These are phyloP conservation scores for Rhinogobio ventralis DNA, from an alignment of 2,797 vertebrate genomes.

Conservation along the genomic window DNA sequence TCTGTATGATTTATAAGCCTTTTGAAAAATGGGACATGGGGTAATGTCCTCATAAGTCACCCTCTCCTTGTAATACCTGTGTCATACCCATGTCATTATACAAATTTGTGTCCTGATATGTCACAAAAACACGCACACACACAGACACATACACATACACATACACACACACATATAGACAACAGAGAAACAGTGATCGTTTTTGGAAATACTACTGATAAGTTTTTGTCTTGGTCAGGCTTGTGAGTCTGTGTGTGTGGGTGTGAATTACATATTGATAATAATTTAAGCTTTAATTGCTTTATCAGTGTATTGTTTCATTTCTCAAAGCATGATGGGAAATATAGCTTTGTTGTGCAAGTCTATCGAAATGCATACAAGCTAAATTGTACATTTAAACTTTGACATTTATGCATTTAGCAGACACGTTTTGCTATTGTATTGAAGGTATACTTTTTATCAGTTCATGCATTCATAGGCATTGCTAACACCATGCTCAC, in stretches of 20 bases:
- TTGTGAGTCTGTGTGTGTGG: background rate
- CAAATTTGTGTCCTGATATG: too few relatives aligned
- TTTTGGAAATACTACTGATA: conserved; percentile 2
- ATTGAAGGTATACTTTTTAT: background rate
- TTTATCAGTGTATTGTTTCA: background rate
- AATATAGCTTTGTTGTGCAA: background rate
- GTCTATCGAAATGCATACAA: background rate
- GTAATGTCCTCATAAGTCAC: too few relatives aligned
- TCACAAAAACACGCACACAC: too few relatives aligned
- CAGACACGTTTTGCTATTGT: background rate
- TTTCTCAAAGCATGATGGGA: background rate
- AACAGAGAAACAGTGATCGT: background rate
- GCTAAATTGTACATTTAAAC: background rate
- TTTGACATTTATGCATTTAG: background rate
- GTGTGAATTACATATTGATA: background rate
- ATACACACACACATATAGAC: background rate
- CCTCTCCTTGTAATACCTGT: too few relatives aligned
- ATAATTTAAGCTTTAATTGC: background rate
- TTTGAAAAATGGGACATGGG: too few relatives aligned
- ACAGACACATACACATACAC: background rate
- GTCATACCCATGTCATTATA: too few relatives aligned
- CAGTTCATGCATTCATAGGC: background rate
- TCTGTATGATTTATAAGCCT: too few relatives aligned
- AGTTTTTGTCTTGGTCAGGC: background rate
- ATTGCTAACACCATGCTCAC: background rate